Evolutionary conservation across 2,113 vertebrate species (phyloP), one percentile per base, ranked within the genome.

Genomic region (Anoplopoma fimbria): DNA sequence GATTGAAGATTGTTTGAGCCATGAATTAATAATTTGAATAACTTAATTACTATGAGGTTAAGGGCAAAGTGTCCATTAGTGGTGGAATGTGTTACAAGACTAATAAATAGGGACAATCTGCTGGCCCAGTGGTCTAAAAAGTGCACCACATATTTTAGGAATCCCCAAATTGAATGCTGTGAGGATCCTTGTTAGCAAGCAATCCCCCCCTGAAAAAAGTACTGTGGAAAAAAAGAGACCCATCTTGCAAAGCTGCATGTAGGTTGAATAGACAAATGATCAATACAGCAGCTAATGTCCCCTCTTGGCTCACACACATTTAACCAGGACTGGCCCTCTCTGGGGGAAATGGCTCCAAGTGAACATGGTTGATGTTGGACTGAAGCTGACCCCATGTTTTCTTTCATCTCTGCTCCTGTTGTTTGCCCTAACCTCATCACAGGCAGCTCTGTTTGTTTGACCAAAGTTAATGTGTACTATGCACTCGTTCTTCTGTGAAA

Each of bases 1-100:
- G 58, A 79, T 78, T 74, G 40, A 71, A 81, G 38, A 40, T 27
- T 60, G 61, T 77, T 72, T 80, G 55, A 34, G 33, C 15, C 71
- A 63, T 91, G 75, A 82, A 83, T 89, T 87, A 81, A 87, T 87
- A 40, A 91, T 88, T 80, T 82, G 21, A 89, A 87, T 83, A 81
- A 69, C 76, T 85, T 73, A 34, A 82, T 83, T 89, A 70, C 36
- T 78, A 31, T 81, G 33, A 86, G 69, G 69, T 69, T 33, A 13
- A 51, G 19, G 45, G 45, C 51, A 75, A 64, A 69, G 65, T 77
- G 71, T 70, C 29, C 38, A 42, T 83, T 83, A 70, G 72, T 79
- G 45, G 36, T 79, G 79, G 75, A 85, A 79, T 89, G 81, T 77
- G 29, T 47, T 78, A 47, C 9, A n/a, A 45, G 36, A 74, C 25